Evolutionary conservation across 2,113 vertebrate species (phyloP).

Genomic region (Regulus satrapa): DNA sequence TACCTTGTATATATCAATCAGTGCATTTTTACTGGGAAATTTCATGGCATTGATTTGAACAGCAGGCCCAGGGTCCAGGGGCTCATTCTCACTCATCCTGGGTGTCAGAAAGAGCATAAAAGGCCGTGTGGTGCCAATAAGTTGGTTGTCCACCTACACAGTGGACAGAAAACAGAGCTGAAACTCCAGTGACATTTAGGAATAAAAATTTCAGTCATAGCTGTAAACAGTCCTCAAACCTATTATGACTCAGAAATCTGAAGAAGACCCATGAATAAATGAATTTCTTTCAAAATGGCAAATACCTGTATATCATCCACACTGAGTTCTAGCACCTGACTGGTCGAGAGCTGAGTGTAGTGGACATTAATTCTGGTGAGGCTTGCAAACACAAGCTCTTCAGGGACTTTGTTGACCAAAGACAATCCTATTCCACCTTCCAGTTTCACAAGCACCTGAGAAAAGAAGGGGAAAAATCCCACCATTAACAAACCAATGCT

Average conservation of each 20-base stretch:
- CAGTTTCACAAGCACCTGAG: conserved; percentile 86
- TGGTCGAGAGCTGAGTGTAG: conserved; percentile 82
- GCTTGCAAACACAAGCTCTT: conserved; percentile 89
- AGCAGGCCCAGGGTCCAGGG: conserved; percentile 78
- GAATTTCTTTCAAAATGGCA: not conserved
- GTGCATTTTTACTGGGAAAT: conserved; percentile 87
- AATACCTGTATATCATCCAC: conserved; percentile 90
- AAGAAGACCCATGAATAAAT: not conserved
- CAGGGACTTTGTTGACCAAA: conserved; percentile 91
- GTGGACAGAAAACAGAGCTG: not conserved
- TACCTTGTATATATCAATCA: conserved; percentile 97
- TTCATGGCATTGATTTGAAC: conserved; percentile 92
- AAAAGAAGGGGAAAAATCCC: not conserved
- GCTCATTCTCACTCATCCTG: conserved; percentile 73
- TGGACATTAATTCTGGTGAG: conserved; percentile 87
- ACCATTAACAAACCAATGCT: not conserved
- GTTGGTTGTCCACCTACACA: conserved; percentile 92
- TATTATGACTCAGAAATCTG: not conserved
- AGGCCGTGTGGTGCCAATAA: conserved; percentile 88
- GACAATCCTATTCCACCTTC: conserved; percentile 93
- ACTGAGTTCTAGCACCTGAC: conserved; percentile 88
- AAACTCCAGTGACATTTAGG: not conserved
- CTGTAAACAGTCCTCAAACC: not conserved
- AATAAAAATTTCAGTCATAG: not conserved
- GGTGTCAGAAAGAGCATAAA: conserved; percentile 91